Conservation (phyloP, 2,113 vertebrate species). For the Esox niger region DNA sequence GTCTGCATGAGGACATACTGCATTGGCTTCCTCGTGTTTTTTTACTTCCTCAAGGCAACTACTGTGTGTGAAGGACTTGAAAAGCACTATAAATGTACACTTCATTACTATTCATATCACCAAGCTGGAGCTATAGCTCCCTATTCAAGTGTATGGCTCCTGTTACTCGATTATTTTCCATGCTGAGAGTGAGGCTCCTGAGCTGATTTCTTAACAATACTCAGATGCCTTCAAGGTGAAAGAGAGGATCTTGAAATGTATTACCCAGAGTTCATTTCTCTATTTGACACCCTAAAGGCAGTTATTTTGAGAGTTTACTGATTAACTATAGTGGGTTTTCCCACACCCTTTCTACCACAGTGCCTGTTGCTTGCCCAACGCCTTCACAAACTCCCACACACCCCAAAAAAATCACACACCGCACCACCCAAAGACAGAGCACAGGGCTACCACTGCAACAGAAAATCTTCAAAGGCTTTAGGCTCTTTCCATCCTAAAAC, state of each 20-base stretch:
- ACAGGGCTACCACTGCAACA: not conserved
- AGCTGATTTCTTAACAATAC: not conserved
- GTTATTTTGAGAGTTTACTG: slow-evolving; percentile 2
- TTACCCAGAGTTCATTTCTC: not conserved
- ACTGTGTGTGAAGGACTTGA: no score
- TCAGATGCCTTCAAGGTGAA: not conserved
- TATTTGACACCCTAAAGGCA: not conserved
- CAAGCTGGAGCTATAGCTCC: no score
- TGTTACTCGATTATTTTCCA: not conserved
- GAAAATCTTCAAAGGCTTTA: not conserved
- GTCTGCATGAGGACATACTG: not conserved
- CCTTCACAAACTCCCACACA: slow-evolving; percentile 6
- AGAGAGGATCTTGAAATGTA: not conserved
- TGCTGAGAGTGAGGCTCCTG: not conserved
- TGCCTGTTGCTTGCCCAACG: not conserved
- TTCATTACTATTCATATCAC: not conserved
- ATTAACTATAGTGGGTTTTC: not conserved
- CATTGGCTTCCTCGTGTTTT: not conserved
- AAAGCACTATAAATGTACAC: not conserved
- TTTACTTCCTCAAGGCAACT: not conserved
- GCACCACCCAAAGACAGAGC: not conserved
- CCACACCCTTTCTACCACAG: slow-evolving; percentile 25
- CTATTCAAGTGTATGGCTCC: not conserved
- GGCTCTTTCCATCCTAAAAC: not conserved
- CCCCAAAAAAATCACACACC: not conserved